A percentile compares a stretch with the other conserved stretches of the same genome.
Conservation (phyloP, 2,113 vertebrate species). For the Alectura lathami region DNA sequence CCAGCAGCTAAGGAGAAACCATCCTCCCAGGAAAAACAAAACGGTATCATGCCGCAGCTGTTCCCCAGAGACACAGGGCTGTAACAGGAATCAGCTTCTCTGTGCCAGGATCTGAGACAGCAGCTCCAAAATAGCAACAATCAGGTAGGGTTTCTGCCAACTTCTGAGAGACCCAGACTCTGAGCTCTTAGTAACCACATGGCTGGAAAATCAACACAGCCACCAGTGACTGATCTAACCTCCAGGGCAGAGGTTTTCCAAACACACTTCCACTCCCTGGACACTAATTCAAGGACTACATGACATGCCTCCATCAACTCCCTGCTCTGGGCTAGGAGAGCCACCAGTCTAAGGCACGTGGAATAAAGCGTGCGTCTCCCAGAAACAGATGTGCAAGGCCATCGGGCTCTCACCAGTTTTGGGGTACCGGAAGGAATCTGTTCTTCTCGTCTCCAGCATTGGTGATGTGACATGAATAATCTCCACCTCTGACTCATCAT, state of each 20-base stretch:
- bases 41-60: background rate
- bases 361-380: background rate
- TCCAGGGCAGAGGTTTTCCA: background rate
- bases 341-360: background rate
- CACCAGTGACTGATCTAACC: background rate
- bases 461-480: slow-evolving; percentile 85
- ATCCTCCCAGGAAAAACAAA: background rate
- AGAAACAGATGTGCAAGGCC: background rate
- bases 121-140: background rate
- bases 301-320: background rate
- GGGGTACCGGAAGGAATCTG: slow-evolving; percentile 84
- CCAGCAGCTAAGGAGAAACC: background rate
- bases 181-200: background rate
- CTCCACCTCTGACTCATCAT: slow-evolving; percentile 84
- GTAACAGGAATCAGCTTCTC: background rate
- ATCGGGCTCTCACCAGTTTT: slow-evolving; percentile 78
- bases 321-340: background rate
- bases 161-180: background rate
- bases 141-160: background rate
- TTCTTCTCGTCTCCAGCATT: slow-evolving; percentile 83
- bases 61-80: background rate
- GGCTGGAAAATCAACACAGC: background rate
- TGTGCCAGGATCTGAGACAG: background rate
- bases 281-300: background rate
- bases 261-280: background rate